Percentiles rank a stretch among this genome's conserved stretches.
These are phyloP conservation scores for Aphaenogaster ashmeadi DNA, from an alignment of 1,140 invertebrate species.

Conservation along the genomic window DNA sequence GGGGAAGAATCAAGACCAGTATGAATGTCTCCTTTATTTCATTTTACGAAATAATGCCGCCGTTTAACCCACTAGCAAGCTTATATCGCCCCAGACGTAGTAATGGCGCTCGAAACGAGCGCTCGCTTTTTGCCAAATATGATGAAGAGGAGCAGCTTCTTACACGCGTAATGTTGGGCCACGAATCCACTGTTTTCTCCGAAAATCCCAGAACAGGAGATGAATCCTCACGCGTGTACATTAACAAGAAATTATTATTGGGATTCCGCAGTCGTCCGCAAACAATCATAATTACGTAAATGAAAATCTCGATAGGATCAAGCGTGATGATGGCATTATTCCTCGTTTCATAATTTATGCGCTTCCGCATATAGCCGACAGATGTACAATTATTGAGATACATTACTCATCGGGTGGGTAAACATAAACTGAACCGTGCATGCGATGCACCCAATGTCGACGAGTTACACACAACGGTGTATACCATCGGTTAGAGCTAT, in stretches of 20 bases:
- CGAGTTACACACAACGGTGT: constrained; percentile 35
- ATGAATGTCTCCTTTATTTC: constrained; percentile 79
- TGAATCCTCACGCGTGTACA: background rate
- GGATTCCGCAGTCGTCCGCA: constrained; percentile 34
- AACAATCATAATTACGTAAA: constrained; percentile 60
- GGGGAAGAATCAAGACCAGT: constrained; percentile 63
- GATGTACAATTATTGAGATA: constrained; percentile 65
- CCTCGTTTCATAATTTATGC: constrained; percentile 66
- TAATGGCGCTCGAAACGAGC: constrained; percentile 73
- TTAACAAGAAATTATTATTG: constrained; percentile 54
- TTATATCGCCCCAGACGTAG: constrained; percentile 72
- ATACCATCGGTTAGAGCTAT: constrained; percentile 39
- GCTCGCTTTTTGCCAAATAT: constrained; percentile 67
- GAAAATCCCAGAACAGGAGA: constrained; percentile 26
- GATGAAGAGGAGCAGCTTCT: constrained; percentile 63
- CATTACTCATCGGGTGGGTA: constrained; percentile 61
- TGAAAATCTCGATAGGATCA: constrained; percentile 65
- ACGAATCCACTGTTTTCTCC: constrained; percentile 34
- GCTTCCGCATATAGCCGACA: constrained; percentile 55
- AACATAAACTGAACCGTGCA: constrained; percentile 58
- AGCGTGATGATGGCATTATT: constrained; percentile 60
- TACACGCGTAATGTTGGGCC: background rate
- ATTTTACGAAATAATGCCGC: constrained; percentile 76
- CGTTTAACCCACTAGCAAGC: constrained; percentile 69
- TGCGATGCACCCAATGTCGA: constrained; percentile 49